Conservation (phyloP, 1,140 invertebrate species). For the Varroa destructor region DNA sequence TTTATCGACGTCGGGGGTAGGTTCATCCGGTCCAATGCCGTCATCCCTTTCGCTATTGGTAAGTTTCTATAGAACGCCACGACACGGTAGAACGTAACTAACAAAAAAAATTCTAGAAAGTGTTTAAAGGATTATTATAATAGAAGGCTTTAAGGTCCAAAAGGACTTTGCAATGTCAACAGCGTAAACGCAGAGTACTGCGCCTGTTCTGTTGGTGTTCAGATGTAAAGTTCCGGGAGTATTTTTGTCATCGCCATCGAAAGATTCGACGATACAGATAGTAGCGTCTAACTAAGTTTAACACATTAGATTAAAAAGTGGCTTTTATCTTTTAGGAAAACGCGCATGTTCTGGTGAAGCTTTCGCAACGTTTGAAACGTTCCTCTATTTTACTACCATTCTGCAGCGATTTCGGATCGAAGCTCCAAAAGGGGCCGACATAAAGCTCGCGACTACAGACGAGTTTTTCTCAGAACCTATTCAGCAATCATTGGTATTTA, state of each 20-base stretch:
- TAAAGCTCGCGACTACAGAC: not conserved
- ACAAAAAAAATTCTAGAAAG: not conserved
- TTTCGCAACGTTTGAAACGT: conserved; percentile 42
- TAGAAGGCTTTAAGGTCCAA: not conserved
- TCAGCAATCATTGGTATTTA: not conserved
- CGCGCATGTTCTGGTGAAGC: conserved; percentile 40
- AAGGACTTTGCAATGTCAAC: not conserved
- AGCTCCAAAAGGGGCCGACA: not conserved
- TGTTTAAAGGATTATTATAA: not conserved
- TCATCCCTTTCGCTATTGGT: conserved; percentile 38
- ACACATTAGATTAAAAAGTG: no score
- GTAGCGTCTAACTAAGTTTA: no score
- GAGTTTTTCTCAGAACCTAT: conserved; percentile 18
- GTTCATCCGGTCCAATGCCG: conserved; percentile 33
- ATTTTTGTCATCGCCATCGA: no score
- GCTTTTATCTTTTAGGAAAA: conserved; percentile 34
- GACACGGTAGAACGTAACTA: not conserved
- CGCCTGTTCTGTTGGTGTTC: not conserved
- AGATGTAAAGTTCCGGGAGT: no score
- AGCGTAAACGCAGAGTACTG: not conserved
- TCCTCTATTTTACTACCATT: conserved; percentile 41
- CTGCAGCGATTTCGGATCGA: conserved; percentile 32
- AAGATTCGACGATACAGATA: no score
- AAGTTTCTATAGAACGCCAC: conserved; percentile 26
- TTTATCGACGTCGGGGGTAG: conserved; percentile 41